Evolutionary conservation across 2,113 vertebrate genomes (phyloP).

Genomic region (Dasyurus viverrinus): DNA sequence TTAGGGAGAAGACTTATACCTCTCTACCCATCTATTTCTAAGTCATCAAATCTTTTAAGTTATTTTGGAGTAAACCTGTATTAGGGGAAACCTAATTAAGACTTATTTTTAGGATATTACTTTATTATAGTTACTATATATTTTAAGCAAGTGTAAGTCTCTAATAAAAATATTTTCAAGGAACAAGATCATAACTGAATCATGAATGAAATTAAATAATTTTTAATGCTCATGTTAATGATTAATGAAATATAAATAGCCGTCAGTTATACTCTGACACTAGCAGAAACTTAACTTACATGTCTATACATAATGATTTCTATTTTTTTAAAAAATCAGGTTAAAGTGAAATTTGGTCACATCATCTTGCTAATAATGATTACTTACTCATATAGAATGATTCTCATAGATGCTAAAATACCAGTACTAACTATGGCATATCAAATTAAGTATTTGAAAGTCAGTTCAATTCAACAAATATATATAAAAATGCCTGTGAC

Average conservation of each 20-base stretch:
- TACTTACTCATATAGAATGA: neutral
- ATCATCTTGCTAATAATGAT: constrained; percentile 9
- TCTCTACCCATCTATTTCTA: neutral
- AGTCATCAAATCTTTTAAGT: constrained; percentile 25
- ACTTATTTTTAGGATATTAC: neutral
- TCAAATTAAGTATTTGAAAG: constrained; percentile 43
- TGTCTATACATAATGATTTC: constrained; percentile 20
- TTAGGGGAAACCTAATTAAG: constrained; percentile 21
- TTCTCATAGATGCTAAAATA: neutral
- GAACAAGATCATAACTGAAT: neutral
- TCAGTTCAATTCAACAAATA: neutral
- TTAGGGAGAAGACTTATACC: neutral
- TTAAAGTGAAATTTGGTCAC: constrained; percentile 27
- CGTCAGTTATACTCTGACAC: constrained; percentile 26
- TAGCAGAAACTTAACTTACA: constrained; percentile 41
- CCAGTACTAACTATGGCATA: constrained; percentile 16
- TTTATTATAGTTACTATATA: constrained; percentile 5
- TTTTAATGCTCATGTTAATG: constrained; percentile 72
- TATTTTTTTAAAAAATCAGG: constrained; percentile 9
- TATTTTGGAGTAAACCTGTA: constrained; percentile 17
- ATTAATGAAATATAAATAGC: constrained; percentile 65
- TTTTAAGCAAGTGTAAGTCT: neutral
- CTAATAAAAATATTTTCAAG: constrained; percentile 8
- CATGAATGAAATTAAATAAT: constrained; percentile 11
- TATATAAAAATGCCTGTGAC: neutral